Percentiles rank a stretch among this genome's conserved stretches.
These are phyloP conservation scores for Smittia aterrima DNA, from an alignment of 2,888 invertebrate species.

Conservation along the genomic window DNA sequence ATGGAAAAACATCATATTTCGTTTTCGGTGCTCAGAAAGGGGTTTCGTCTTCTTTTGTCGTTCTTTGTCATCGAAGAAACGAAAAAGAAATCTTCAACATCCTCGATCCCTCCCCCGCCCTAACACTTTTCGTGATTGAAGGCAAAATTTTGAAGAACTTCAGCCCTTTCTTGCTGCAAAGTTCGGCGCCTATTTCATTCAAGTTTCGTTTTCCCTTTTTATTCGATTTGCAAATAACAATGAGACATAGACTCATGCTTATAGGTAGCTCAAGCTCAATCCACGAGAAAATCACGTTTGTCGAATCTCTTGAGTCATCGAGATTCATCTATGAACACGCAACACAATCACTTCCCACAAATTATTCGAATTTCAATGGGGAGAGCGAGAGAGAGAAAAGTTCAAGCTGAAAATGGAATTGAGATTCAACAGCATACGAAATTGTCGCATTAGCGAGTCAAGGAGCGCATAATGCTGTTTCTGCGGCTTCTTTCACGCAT, in stretches of 20 bases:
- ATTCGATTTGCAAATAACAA: neutral
- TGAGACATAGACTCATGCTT: neutral
- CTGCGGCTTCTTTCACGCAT: too few relatives aligned
- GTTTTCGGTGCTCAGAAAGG: conserved; percentile 8
- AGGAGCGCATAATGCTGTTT: neutral
- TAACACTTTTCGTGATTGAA: conserved; percentile 14
- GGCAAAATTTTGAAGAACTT: neutral
- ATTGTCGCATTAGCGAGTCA: neutral
- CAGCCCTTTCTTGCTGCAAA: neutral
- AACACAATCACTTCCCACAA: neutral
- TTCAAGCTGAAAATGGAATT: neutral
- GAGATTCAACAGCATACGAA: neutral
- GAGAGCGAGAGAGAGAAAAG: neutral
- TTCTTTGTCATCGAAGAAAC: neutral
- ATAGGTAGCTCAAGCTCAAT: neutral
- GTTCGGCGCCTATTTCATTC: conserved; percentile 7
- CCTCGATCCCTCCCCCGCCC: neutral
- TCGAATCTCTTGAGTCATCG: neutral
- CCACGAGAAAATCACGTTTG: neutral
- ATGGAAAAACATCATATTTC: conserved; percentile 29
- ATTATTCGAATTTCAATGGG: neutral
- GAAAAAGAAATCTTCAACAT: neutral
- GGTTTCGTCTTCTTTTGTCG: conserved; percentile 7
- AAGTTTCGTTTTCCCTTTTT: conserved; percentile 7
- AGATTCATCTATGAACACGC: neutral